Percentiles rank a stretch among this genome's conserved stretches.
These are phyloP conservation scores for Quiscalus mexicanus DNA, from an alignment of 2,113 vertebrate species.

Conservation along the genomic window DNA sequence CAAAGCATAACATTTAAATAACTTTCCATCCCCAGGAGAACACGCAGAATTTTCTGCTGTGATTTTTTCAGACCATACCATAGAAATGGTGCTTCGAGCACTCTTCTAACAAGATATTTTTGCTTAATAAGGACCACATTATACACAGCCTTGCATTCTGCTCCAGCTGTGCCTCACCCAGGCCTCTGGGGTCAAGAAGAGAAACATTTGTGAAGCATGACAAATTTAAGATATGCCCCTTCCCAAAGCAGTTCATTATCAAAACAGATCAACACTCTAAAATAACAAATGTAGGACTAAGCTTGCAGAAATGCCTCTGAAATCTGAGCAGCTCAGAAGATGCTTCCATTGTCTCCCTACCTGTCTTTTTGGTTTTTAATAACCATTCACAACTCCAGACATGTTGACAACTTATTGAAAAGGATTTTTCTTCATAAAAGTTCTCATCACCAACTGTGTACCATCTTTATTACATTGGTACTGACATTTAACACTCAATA, in stretches of 20 bases:
- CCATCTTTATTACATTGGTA: slow-evolving; percentile 67
- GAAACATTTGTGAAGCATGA: not conserved
- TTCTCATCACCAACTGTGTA: slow-evolving; percentile 38
- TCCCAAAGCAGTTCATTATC: not conserved
- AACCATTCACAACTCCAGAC: slow-evolving; percentile 54
- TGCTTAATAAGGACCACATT: not conserved
- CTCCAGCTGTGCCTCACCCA: not conserved
- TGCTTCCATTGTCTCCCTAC: not conserved
- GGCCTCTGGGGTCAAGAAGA: not conserved
- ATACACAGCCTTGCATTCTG: not conserved
- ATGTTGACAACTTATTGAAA: slow-evolving; percentile 70
- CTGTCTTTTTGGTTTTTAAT: not conserved
- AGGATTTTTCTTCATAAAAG: slow-evolving; percentile 62
- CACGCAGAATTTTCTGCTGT: not conserved
- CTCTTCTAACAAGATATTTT: not conserved
- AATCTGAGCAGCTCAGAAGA: slow-evolving; percentile 34
- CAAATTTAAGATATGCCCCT: not conserved
- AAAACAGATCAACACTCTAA: not conserved
- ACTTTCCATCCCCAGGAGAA: not conserved
- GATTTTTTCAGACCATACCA: not conserved
- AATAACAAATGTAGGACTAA: accelerated
- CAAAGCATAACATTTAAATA: not conserved
- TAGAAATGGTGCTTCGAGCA: accelerated
- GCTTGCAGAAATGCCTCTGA: not conserved
- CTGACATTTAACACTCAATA: slow-evolving; percentile 74